Evolutionary conservation across 1,140 invertebrate species (phyloP).

Genomic region (Pinna nobilis): DNA sequence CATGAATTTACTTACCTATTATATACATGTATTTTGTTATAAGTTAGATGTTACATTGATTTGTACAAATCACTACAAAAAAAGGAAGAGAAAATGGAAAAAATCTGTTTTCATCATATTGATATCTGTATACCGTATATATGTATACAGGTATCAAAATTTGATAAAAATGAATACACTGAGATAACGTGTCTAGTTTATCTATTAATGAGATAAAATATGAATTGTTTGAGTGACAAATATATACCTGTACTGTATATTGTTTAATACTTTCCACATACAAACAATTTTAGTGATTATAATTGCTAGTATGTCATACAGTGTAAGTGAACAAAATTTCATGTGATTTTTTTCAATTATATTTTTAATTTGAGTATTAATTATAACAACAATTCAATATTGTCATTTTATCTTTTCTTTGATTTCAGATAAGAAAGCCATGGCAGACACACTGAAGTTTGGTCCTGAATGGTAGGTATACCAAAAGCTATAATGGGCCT

Average conservation of each 20-base stretch:
- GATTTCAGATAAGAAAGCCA: slow-evolving; percentile 37
- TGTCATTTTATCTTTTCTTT: not conserved
- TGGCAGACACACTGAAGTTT: slow-evolving; percentile 56
- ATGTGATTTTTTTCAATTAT: not conserved
- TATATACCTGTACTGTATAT: not conserved
- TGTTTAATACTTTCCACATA: slow-evolving; percentile 6
- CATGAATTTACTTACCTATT: too few relatives aligned
- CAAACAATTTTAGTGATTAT: not conserved
- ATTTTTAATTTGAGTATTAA: not conserved
- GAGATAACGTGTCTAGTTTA: too few relatives aligned
- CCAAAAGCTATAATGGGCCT: not conserved
- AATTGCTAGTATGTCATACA: not conserved
- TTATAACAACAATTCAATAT: not conserved
- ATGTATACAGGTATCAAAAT: too few relatives aligned
- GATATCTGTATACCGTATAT: too few relatives aligned
- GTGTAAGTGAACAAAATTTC: not conserved
- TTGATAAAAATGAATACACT: too few relatives aligned
- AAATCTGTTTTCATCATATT: too few relatives aligned
- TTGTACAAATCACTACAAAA: too few relatives aligned
- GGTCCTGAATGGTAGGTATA: slow-evolving; percentile 51
- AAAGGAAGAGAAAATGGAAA: too few relatives aligned
- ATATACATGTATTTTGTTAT: too few relatives aligned
- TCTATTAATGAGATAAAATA: too few relatives aligned
- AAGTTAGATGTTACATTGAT: too few relatives aligned
- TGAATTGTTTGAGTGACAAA: too few relatives aligned